Evolutionary conservation across 2,888 invertebrate species (phyloP).

Genomic region (Seira musarum): DNA sequence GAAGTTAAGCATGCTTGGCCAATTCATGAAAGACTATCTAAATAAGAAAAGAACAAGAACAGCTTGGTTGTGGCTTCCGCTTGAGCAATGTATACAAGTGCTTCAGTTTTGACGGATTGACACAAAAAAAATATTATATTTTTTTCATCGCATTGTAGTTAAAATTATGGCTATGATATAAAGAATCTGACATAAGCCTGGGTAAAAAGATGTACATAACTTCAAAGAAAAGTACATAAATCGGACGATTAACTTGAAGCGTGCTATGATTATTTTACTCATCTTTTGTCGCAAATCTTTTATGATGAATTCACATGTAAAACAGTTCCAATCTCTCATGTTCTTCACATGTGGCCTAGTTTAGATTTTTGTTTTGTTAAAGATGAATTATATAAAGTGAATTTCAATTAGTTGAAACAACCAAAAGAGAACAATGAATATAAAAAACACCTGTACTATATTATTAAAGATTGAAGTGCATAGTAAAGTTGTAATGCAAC

Average conservation of each 20-base stretch:
- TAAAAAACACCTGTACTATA: constrained; percentile 1
- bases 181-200: neutral
- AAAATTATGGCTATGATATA: neutral
- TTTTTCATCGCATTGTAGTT: neutral
- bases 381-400: neutral
- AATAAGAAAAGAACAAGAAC: neutral
- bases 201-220: neutral
- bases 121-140: constrained; percentile 2
- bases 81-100: too few relatives aligned
- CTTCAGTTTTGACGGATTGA: neutral
- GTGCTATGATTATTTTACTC: neutral
- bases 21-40: neutral
- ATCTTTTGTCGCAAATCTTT: neutral
- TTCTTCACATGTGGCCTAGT: neutral
- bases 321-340: neutral
- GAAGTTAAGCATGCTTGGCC: neutral
- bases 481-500: too few relatives aligned
- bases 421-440: neutral
- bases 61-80: neutral
- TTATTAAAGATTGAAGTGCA: too few relatives aligned
- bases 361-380: neutral
- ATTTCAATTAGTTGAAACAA: constrained; percentile 7
- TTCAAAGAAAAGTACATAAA: neutral
- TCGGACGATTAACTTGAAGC: neutral
- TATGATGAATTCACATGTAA: neutral